Evolutionary conservation across 2,797 vertebrate genomes (phyloP).

Genomic region (Urocyon cinereoargenteus): DNA sequence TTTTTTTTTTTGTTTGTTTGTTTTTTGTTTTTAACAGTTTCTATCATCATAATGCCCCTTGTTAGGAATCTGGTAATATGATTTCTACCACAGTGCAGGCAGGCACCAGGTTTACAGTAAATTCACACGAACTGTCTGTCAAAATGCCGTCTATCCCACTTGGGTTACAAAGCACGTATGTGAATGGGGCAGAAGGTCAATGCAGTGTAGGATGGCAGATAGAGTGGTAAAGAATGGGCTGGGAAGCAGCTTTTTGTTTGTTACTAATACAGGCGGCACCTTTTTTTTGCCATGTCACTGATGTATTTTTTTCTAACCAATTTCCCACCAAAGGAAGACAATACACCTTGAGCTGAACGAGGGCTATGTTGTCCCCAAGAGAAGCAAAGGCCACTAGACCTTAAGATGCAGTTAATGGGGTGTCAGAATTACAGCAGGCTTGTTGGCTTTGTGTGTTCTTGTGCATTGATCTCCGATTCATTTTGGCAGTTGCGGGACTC

Average conservation of each 20-base stretch:
- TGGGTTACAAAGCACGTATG: constrained; percentile 58
- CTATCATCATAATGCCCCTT: constrained; percentile 61
- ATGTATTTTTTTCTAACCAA: neutral
- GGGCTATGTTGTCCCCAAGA: neutral
- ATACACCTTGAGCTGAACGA: neutral
- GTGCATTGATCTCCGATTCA: constrained; percentile 36
- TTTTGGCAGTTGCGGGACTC: constrained; percentile 18
- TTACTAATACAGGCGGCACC: neutral
- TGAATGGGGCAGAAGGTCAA: constrained; percentile 56
- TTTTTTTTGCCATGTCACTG: neutral
- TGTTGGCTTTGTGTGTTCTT: neutral
- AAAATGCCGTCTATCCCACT: constrained; percentile 53
- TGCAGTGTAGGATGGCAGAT: neutral
- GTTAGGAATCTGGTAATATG: constrained; percentile 62
- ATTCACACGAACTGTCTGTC: constrained; percentile 64
- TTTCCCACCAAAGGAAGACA: constrained; percentile 52
- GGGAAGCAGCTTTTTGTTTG: neutral
- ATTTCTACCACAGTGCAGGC: constrained; percentile 55
- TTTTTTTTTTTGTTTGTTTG: neutral
- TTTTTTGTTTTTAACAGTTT: constrained; percentile 53
- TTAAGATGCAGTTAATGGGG: neutral
- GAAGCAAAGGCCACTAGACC: neutral
- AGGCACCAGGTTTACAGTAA: constrained; percentile 63
- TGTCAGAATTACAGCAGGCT: constrained; percentile 4
- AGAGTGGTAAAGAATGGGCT: constrained; percentile 33